Evolutionary conservation across 2,113 vertebrate species (phyloP).

Genomic region (Gavialis gangeticus): DNA sequence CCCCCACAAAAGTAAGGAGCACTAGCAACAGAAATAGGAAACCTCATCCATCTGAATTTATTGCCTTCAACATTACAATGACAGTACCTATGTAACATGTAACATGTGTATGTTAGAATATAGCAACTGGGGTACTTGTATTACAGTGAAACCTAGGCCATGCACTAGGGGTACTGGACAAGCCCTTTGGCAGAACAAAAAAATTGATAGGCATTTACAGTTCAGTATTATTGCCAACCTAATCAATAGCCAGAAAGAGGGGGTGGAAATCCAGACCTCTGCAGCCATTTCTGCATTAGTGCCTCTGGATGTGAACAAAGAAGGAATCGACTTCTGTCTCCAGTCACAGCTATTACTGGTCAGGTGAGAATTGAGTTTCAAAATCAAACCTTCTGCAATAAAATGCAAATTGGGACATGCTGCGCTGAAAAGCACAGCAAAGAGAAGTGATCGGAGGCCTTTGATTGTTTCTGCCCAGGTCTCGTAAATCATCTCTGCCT

Average conservation of each 20-base stretch:
- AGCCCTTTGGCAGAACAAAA: background rate
- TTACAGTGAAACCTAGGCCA: rapidly evolving
- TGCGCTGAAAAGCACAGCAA: background rate
- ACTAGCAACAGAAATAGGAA: background rate
- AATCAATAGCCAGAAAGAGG: rapidly evolving
- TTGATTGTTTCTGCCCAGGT: constrained; percentile 51
- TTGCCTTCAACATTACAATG: background rate
- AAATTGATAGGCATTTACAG: background rate
- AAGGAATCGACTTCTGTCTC: background rate
- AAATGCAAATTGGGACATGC: constrained; percentile 32
- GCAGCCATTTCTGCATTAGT: background rate
- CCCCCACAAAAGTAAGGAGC: background rate
- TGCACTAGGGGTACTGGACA: background rate
- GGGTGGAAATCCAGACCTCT: background rate
- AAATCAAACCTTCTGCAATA: background rate
- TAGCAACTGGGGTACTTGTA: background rate
- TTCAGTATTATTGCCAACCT: rapidly evolving
- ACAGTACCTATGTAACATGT: background rate
- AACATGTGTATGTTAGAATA: rapidly evolving
- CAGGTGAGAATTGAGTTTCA: background rate
- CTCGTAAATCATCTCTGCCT: constrained; percentile 59
- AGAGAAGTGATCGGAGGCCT: constrained; percentile 43
- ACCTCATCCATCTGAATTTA: background rate
- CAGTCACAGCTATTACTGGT: background rate
- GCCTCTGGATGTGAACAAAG: background rate